phyloP scores from a whole-genome alignment of 2,797 vertebrate species.

The Gambelia wislizenii region DNA sequence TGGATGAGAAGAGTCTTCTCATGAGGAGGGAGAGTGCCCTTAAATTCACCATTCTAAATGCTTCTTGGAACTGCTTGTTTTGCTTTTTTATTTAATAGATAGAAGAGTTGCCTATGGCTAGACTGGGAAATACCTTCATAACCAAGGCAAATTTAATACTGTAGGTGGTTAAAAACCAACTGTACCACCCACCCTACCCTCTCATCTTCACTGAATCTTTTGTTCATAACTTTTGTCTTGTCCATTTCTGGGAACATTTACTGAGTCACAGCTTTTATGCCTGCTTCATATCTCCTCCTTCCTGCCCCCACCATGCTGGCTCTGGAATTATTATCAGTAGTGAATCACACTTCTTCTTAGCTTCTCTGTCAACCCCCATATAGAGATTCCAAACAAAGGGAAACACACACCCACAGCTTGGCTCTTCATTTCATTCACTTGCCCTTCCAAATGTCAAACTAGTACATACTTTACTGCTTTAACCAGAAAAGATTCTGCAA shows the following conservation, averaged over 20 bases:
- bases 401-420: slow-evolving; percentile 56
- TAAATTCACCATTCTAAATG: not conserved
- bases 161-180: not conserved
- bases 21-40: not conserved
- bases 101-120: slow-evolving; percentile 11
- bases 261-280: slow-evolving; percentile 64
- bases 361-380: slow-evolving; percentile 58
- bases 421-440: slow-evolving; percentile 53
- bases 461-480: not conserved
- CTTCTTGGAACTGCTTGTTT: not conserved
- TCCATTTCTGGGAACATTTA: slow-evolving; percentile 49
- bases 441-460: slow-evolving; percentile 6
- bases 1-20: not conserved
- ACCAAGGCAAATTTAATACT: not conserved
- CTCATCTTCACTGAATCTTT: slow-evolving; percentile 10
- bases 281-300: slow-evolving; percentile 57
- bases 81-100: slow-evolving; percentile 10
- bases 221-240: slow-evolving; percentile 41
- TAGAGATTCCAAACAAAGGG: slow-evolving; percentile 57
- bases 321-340: slow-evolving; percentile 26
- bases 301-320: slow-evolving; percentile 33
- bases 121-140: not conserved
- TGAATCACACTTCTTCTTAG: slow-evolving; percentile 54
- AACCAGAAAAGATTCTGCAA: not conserved
- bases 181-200: not conserved